Evolutionary conservation across 2,797 vertebrate species (phyloP).

Genomic region (Lepilemur septentrionalis): DNA sequence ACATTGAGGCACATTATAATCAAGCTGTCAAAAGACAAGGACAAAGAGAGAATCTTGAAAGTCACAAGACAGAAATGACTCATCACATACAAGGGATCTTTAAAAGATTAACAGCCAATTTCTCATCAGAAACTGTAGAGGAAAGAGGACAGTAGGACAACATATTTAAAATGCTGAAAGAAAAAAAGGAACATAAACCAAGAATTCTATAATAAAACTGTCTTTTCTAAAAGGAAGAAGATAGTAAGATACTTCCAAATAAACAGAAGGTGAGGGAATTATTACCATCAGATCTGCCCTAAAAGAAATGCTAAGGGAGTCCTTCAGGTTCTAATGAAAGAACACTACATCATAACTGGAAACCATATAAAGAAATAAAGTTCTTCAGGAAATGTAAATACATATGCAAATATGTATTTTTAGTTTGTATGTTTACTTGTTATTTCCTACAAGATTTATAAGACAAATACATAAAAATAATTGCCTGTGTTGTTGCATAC

Average conservation of each 20-base stretch:
- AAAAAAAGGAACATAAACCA: neutral
- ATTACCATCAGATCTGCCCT: too few relatives aligned
- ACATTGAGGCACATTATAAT: neutral
- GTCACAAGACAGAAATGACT: neutral
- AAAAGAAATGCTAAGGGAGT: too few relatives aligned
- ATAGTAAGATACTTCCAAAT: neutral
- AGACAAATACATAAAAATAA: neutral
- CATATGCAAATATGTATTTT: neutral
- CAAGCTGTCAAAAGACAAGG: neutral
- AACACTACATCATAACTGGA: too few relatives aligned
- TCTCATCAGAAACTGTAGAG: neutral
- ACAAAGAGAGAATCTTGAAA: neutral
- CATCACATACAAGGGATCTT: too few relatives aligned
- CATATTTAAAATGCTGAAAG: neutral
- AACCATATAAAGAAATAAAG: too few relatives aligned
- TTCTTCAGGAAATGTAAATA: too few relatives aligned
- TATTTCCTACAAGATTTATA: neutral
- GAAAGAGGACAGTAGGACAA: neutral
- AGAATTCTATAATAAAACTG: neutral
- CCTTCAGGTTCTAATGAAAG: too few relatives aligned
- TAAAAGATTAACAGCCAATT: neutral
- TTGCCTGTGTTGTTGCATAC: too few relatives aligned
- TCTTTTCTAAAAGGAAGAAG: neutral
- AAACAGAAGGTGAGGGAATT: too few relatives aligned
- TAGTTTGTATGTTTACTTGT: neutral